These are phyloP conservation scores for Valencia hispanica DNA, from an alignment of 2,797 vertebrate genomes.

Conservation along the genomic window DNA sequence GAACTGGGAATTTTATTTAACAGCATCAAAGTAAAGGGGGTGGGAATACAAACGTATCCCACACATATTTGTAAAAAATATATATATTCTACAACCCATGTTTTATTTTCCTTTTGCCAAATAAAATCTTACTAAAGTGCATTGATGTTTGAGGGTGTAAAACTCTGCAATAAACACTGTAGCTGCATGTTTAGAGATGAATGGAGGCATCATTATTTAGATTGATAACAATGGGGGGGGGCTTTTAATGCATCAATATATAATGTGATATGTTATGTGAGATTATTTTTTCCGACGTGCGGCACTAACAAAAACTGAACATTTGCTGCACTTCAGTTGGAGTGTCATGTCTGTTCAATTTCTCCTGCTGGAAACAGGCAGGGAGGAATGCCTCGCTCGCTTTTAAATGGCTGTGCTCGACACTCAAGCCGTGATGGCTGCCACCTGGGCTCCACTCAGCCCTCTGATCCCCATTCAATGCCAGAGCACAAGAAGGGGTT, in stretches of 20 bases:
- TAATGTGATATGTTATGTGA: not conserved
- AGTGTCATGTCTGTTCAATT: not conserved
- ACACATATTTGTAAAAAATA: not conserved
- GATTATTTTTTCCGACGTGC: not conserved
- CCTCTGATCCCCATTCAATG: slow-evolving; percentile 29
- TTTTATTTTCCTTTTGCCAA: not conserved
- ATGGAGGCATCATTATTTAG: not conserved
- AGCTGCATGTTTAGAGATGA: not conserved
- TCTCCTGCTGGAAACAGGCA: not conserved
- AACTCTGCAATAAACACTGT: not conserved
- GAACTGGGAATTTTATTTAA: no score
- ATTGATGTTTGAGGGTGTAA: not conserved
- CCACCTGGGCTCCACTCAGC: slow-evolving; percentile 25
- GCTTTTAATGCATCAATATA: not conserved
- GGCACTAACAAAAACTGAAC: not conserved
- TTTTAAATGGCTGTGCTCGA: slow-evolving; percentile 17
- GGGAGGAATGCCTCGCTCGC: slow-evolving; percentile 3
- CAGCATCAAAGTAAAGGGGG: no score
- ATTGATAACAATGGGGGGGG: no score
- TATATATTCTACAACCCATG: not conserved
- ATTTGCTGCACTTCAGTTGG: not conserved
- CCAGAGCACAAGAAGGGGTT: slow-evolving; percentile 1
- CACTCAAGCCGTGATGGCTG: not conserved
- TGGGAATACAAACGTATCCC: not conserved
- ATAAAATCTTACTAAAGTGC: no score